Evolutionary conservation across 2,113 vertebrate species (phyloP), one percentile per base, ranked within the genome.

Genomic region (Paedocypris sp.): DNA sequence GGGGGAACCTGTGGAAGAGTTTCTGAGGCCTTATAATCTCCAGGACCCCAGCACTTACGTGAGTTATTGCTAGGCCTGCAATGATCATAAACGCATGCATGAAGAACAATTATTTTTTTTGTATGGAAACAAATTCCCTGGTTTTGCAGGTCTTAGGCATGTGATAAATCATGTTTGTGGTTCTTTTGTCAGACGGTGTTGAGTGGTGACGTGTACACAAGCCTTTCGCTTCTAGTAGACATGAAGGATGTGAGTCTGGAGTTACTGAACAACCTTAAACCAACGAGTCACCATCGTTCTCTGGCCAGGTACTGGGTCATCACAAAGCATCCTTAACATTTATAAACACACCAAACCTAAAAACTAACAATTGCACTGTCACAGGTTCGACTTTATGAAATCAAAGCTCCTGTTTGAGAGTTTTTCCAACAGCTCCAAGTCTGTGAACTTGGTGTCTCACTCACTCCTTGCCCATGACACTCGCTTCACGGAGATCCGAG

Each of bases 221-320:
- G 74, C 49, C 75, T 96, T 72, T 92, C 91, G 0, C 89, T 99
- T 76, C 82, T 98, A 48, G 81, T 98, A 18, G 89, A 97, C 61
- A 97, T 99, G 94, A 90, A 93, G 51, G 91, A 97, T 7, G 95
- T 98, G 33, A 97, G 93, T 61, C 80, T 99, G 82, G 95, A 99
- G 65, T 82, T 99, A 35, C 79, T 89, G 57, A 84, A 94, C 66
- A 81, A 79, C 0, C 86, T 87, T 35, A 80, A 77, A 62, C 81
- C 72, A 42, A 78, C 77, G 19, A 77, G 79, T 5, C 20, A 66
- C 31, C 86, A 77, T 43, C 32, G 16, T 42, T 97, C 95, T 23
- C 77, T 99, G 29, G 95, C 93, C 51, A 89, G 91, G 92, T 94
- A 62, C n/a, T 19, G 47, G 1, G 10, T 51, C 52, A 25, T 5